Evolutionary conservation across 2,888 invertebrate genomes (phyloP).

Genomic region (Monoplex corrugatus): DNA sequence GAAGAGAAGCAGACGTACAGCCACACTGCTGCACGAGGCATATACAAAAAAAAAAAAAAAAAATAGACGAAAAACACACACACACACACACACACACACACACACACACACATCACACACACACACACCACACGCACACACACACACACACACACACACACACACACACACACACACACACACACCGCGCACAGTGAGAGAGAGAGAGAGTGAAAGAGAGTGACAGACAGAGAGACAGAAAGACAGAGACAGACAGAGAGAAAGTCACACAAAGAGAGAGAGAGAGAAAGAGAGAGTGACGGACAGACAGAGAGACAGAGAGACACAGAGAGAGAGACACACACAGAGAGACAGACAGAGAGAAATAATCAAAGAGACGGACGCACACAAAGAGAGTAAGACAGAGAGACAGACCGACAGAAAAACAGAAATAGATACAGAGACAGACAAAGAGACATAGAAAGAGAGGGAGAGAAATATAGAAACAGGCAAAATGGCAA

Average conservation of each 20-base stretch:
- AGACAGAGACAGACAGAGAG: slow-evolving; percentile 26
- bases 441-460: not conserved
- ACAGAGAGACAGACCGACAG: not conserved
- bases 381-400: not conserved
- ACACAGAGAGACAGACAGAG: not conserved
- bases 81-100: no score
- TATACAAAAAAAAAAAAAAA: no score
- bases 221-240: slow-evolving; percentile 36
- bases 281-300: slow-evolving; percentile 11
- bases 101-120: no score
- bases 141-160: no score
- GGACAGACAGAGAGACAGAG: slow-evolving; percentile 32
- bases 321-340: not conserved
- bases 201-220: not conserved
- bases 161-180: no score
- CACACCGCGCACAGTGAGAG: not conserved
- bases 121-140: no score
- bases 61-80: no score
- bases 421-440: not conserved
- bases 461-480: not conserved
- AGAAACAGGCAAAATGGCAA: no score
- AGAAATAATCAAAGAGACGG: not conserved
- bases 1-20: no score
- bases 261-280: slow-evolving; percentile 32
- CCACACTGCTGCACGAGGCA: no score